Base-by-base conservation (phyloP, 2,113 vertebrate species). In the Peucedramus taeniatus region DNA sequence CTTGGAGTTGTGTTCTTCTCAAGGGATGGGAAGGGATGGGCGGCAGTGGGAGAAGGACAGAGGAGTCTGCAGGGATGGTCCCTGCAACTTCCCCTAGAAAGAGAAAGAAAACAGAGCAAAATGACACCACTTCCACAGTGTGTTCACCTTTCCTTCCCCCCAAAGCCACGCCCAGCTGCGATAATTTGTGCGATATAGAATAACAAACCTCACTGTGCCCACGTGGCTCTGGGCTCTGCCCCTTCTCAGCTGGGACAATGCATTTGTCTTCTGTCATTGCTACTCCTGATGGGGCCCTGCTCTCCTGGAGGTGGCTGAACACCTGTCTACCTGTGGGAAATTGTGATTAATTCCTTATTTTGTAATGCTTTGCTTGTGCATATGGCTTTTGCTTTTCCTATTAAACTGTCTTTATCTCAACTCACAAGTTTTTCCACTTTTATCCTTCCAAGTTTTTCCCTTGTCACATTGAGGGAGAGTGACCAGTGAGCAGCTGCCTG, bases 101-200 rank as follows among this genome's bases (percentile, higher is more conserved):
- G 14, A 56, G 10, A 7, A 21, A 49, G 11, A 31, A 57, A 56
- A 27, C 0, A 0, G 26, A 64, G 44, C 15, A 80, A 49, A 80
- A 35, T 0, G 0, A 6, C 15, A 26, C 5, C 4, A 10, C 6
- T 72, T 37, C 37, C 35, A 56, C 3, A 1, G 14, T 71, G 8
- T 10, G 3, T 42, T 64, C 57, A 49, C 4, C 22, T 57, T 49
- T 31, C 33, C 31, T 37, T 64, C 14, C 9, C 9, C 22, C 27
- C 0, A 0, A 33, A 65, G 22, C 14, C 26, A 50, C 0, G 0
- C 26, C 42, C 35, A 50, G 18, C 21, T 56, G 21, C 1, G 3
- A 35, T 64, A 11, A 35, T 27, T 21, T 27, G 3, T 26, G 21
- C 31, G 42, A 6, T 35, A 5, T 1, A n/a, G 42, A 42, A 27